Evolutionary conservation across 92 coral and sea anemone genomes (phyloP).

Genomic region (Pocillopora grandis): DNA sequence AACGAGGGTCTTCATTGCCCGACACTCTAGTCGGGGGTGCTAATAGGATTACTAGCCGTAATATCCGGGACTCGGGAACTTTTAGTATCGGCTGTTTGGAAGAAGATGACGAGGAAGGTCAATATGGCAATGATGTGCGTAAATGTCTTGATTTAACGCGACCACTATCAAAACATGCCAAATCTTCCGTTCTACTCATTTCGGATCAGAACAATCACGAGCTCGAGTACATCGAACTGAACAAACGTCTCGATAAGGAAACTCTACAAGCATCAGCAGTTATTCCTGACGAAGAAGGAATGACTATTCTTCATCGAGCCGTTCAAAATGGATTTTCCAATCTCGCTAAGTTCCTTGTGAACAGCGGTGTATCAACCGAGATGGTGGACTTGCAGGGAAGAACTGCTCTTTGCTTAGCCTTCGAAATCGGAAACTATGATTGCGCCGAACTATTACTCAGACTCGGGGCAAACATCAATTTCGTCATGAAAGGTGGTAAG

Average conservation of each 20-base stretch:
- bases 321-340: conserved; percentile 61
- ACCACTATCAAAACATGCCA: conserved; percentile 39
- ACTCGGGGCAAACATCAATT: conserved; percentile 66
- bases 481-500: conserved; percentile 48
- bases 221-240: conserved; percentile 38
- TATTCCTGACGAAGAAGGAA: conserved; percentile 44
- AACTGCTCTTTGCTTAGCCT: conserved; percentile 68
- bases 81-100: conserved; percentile 41
- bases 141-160: conserved; percentile 38
- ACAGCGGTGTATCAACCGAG: conserved; percentile 66
- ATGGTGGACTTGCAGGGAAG: conserved; percentile 63
- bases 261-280: conserved; percentile 37
- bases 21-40: conserved; percentile 14
- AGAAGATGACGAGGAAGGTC: conserved; percentile 38
- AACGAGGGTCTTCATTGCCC: conserved; percentile 32
- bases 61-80: conserved; percentile 29
- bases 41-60: conserved; percentile 33
- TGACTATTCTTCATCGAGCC: conserved; percentile 68
- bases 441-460: conserved; percentile 67
- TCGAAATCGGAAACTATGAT: conserved; percentile 63
- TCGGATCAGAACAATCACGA: conserved; percentile 40
- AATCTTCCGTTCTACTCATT: conserved; percentile 40
- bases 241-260: conserved; percentile 34
- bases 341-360: conserved; percentile 48
- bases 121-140: conserved; percentile 29